phyloP scores from a whole-genome alignment of 64 coral and sea anemone genomes.

The Montipora foliosa region DNA sequence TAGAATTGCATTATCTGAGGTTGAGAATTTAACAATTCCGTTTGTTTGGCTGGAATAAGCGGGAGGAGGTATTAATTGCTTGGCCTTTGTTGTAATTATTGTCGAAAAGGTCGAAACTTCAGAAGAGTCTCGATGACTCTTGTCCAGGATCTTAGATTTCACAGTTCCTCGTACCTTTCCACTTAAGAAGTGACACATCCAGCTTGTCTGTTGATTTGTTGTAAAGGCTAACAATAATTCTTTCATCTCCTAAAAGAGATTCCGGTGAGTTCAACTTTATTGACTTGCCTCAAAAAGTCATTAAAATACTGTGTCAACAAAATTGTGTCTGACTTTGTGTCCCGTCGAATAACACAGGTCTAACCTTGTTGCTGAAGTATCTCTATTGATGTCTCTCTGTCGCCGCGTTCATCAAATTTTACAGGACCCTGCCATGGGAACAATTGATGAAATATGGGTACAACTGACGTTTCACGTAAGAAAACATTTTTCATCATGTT shows the following conservation, averaged over 20 bases:
- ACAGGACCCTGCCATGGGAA: not conserved
- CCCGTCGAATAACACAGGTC: not conserved
- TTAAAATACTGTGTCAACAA: not conserved
- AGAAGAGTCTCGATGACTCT: not conserved
- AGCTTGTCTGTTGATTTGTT: not conserved
- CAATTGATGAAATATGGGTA: not conserved
- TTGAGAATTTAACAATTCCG: too few relatives aligned
- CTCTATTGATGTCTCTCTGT: constrained; percentile 35
- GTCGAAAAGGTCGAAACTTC: not conserved
- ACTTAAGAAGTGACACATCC: not conserved
- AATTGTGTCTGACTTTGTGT: not conserved
- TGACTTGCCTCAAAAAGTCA: not conserved
- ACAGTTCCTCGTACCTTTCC: not conserved
- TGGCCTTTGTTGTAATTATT: too few relatives aligned
- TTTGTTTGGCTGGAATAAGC: too few relatives aligned
- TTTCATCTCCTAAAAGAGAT: not conserved
- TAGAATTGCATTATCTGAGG: too few relatives aligned
- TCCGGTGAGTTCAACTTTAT: not conserved
- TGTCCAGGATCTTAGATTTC: too few relatives aligned
- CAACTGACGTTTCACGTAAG: too few relatives aligned
- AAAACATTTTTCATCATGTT: too few relatives aligned
- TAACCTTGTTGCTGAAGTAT: constrained; percentile 36
- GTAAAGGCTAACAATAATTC: not conserved
- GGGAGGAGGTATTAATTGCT: too few relatives aligned
- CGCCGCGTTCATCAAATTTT: not conserved